Evolutionary conservation across 1,140 invertebrate species (phyloP), one percentile per base, ranked within the genome.

Genomic region (Thaumatotibia leucotreta): DNA sequence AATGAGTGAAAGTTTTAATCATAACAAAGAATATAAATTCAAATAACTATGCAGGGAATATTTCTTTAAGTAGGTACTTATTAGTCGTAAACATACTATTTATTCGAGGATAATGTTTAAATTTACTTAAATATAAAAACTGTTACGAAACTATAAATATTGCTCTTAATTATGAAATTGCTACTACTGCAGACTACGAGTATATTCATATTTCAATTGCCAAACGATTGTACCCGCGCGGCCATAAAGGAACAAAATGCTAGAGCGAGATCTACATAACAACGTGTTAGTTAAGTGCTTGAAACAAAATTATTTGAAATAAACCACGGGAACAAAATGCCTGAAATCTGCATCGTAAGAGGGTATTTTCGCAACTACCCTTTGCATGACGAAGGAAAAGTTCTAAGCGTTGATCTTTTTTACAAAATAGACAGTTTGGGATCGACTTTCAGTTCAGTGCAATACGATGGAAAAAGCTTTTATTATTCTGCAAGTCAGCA

Each of bases 341-440:
- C n/a, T 27, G 10, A n/a, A 58, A 58, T 27, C 52, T 58, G 23
- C 52, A 14, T 27, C 52, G 52, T 58, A 58, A 58, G 52, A 58
- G 52, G n/a, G n/a, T 29, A 45, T 45, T 6, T 17, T 45, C 39
- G 20, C 39, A 45, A 20, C 39, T 45, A 45, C 39, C 39, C 39
- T 45, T 45, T 45, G 39, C 39, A 45, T 45, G 39, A 45, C 39
- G 39, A 45, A 45, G 39, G 39, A 20, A 45, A 45, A 45, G 17
- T 45, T 45, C n/a, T 45, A 14, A 45, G 39, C 39, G 17, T 45
- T 45, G 39, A 45, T 45, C 39, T 20, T 20, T 45, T n/a, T 45
- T 45, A 45, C 20, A 45, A 20, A 45, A n/a, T 45, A 45, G 39
- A 45, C 39, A 45, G 39, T 45, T 45, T 45, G 17, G 39, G 39